A percentile compares a stretch with the other conserved stretches of the same genome.
Evolutionary conservation across 2,888 invertebrate species (phyloP).

Genomic region (Drosophila fungiperda): DNA sequence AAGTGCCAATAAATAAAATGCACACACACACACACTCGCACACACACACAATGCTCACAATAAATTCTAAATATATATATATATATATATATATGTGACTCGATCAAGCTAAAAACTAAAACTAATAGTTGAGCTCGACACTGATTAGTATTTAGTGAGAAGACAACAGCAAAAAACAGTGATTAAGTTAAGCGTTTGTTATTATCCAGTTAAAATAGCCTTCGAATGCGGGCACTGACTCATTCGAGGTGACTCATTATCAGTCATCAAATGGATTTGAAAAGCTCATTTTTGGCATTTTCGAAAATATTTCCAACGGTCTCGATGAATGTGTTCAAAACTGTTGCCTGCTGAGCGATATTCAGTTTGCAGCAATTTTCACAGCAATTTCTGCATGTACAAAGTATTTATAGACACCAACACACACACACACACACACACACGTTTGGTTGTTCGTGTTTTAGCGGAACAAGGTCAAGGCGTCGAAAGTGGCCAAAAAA

Average conservation of each 20-base stretch:
- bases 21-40: slow-evolving; percentile 14
- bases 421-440: not conserved
- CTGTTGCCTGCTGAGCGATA: slow-evolving; percentile 13
- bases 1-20: slow-evolving; percentile 50
- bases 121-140: slow-evolving; percentile 37
- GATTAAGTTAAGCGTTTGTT: slow-evolving; percentile 9
- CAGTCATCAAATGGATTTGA: not conserved
- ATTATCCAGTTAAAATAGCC: slow-evolving; percentile 39
- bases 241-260: slow-evolving; percentile 26
- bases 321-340: slow-evolving; percentile 37
- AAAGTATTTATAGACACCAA: slow-evolving; percentile 44
- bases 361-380: slow-evolving; percentile 29
- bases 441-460: slow-evolving; percentile 28
- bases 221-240: slow-evolving; percentile 38
- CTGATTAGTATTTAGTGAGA: slow-evolving; percentile 37
- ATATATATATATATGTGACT: slow-evolving; percentile 23
- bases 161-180: not conserved
- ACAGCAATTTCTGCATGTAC: slow-evolving; percentile 41
- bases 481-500: slow-evolving; percentile 47
- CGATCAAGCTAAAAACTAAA: slow-evolving; percentile 6
- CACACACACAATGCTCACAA: not conserved
- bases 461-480: slow-evolving; percentile 74
- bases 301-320: slow-evolving; percentile 40
- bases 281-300: slow-evolving; percentile 12
- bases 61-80: slow-evolving; percentile 26